Base-by-base conservation (phyloP, 2,888 invertebrate genomes). In the Dasypogon diadema region DNA sequence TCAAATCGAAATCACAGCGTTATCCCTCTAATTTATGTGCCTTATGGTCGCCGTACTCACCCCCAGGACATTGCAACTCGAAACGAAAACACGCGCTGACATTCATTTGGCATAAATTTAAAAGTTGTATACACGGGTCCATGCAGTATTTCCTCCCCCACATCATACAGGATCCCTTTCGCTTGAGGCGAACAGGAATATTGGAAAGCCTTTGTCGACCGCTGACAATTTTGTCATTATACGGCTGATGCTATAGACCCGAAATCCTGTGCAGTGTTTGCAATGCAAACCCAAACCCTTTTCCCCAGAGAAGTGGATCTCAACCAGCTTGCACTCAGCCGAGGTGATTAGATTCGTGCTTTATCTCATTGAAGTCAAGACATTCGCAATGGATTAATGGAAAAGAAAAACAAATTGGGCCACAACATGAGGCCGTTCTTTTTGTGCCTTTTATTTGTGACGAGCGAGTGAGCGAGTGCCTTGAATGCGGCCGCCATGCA, bases 41-140 rank as follows among this genome's bases (percentile, higher is more conserved):
- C 26, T 16, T 60, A 60, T 58, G 58, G 34, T 34, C 58, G 56
- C 42, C 42, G n/a, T 22, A 58, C 37, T 18, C 26, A 58, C 74
- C 74, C 74, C 37, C 58, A 18, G 74, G 74, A 24, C 14, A 48
- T 58, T 58, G 16, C 30, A 14, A 22, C 16, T 46, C 24, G 56
- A 37, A 24, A 42, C 14, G 26, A 58, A 48, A 74, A 74, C 74
- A 56, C 48, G 58, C 74, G 58, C 30, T 74, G 74, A 74, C 74
- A 74, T 74, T 74, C 74, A 74, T 74, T 74, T 74, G 74, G 74
- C 74, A 74, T 74, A 74, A 74, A 74, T 74, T 74, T 74, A 30
- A 74, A 58, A 48, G 34, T 37, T 26, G 16, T 42, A 8, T 24
- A 37, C 54, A 12, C 54, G 12, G 1, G 34, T 51, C 3, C 54